A percentile compares a stretch with the other conserved stretches of the same genome.
These are phyloP conservation scores for Opisthocomus hoazin DNA, from an alignment of 2,113 vertebrate species.

Conservation along the genomic window DNA sequence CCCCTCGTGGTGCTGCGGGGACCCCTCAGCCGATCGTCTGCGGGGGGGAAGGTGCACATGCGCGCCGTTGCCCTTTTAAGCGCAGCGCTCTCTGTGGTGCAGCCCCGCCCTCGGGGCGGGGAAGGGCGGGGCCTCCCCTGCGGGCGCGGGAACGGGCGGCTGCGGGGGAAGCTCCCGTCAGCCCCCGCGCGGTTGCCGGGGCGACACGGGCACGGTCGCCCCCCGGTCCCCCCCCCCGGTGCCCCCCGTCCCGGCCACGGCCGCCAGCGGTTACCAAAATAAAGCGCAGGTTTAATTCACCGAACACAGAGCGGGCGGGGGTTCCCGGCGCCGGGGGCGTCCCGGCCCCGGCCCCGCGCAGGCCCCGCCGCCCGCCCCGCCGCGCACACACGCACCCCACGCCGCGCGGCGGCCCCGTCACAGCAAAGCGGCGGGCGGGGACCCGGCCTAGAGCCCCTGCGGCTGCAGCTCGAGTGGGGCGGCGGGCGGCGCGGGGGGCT, in stretches of 20 bases:
- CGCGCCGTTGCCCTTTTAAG: neutral
- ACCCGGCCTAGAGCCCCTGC: slow-evolving; percentile 79
- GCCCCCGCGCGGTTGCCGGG: neutral
- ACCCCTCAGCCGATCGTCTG: too few species aligned
- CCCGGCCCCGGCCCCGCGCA: too few species aligned
- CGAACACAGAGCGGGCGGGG: slow-evolving; percentile 20
- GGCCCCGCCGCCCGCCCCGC: neutral
- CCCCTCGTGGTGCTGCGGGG: too few species aligned
- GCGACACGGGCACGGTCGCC: neutral
- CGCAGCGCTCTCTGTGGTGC: rapidly evolving
- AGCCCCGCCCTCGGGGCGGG: neutral
- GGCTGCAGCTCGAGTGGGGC: slow-evolving; percentile 91
- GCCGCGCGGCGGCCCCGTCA: neutral
- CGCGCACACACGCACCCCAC: neutral
- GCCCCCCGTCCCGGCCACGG: neutral
- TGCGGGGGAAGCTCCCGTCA: neutral
- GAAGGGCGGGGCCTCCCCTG: neutral
- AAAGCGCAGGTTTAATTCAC: slow-evolving; percentile 35
- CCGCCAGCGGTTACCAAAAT: slow-evolving; percentile 21
- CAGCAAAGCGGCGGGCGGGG: neutral
- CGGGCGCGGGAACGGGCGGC: neutral
- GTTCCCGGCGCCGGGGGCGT: too few species aligned
- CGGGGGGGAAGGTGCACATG: rapidly evolving
- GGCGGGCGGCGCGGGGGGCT: slow-evolving; percentile 77
- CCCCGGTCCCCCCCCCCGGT: neutral